phyloP scores from a whole-genome alignment of 2,888 invertebrate species.

The Criorhina ranunculi region DNA sequence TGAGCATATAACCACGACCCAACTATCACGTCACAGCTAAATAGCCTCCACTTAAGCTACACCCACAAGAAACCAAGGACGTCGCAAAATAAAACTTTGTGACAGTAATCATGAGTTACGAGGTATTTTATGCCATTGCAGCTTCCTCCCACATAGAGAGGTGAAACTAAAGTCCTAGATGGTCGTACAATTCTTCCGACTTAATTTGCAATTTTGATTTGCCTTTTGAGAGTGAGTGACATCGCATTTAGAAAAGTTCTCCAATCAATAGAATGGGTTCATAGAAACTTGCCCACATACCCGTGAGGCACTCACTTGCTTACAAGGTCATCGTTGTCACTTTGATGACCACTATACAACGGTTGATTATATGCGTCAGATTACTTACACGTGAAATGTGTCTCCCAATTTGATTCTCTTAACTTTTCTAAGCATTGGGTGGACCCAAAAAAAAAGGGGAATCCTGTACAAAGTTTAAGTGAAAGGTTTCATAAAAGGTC shows the following conservation, averaged over 20 bases:
- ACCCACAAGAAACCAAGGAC: neutral
- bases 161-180: neutral
- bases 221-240: conserved; percentile 15
- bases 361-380: too few relatives aligned
- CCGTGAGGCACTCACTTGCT: neutral
- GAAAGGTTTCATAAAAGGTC: conserved; percentile 16
- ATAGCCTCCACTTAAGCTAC: conserved; percentile 2
- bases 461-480: conserved; percentile 12
- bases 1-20: conserved; percentile 3
- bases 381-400: conserved; percentile 11
- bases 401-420: conserved; percentile 7
- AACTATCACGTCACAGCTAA: conserved; percentile 33
- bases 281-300: neutral
- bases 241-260: neutral
- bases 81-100: conserved; percentile 22
- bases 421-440: neutral
- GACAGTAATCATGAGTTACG: conserved; percentile 52
- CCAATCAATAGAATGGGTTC: conserved; percentile 1
- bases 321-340: conserved; percentile 29
- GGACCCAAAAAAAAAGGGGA: conserved; percentile 2
- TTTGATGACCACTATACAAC: neutral
- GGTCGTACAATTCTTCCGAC: conserved; percentile 1
- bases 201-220: conserved; percentile 38
- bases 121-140: conserved; percentile 28
- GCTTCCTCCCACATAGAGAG: conserved; percentile 9